Evolutionary conservation across 2,888 invertebrate genomes (phyloP).

Genomic region (Adelphocoris suturalis): DNA sequence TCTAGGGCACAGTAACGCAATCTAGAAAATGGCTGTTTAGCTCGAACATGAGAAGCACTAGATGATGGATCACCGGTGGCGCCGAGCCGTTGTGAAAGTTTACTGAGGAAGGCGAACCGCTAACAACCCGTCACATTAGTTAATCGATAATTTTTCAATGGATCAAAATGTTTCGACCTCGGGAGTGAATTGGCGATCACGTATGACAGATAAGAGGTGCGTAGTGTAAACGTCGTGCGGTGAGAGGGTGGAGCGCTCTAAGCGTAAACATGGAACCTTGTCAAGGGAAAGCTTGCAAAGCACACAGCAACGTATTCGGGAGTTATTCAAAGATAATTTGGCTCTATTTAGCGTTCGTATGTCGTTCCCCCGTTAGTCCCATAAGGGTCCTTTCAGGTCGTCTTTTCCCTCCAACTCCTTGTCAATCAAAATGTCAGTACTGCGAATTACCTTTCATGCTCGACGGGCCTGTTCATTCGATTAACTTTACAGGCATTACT

Average conservation of each 20-base stretch:
- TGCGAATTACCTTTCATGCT: conserved; percentile 53
- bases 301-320: conserved; percentile 15
- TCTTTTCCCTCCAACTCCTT: not conserved
- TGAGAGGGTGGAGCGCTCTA: not conserved
- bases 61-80: conserved; percentile 5
- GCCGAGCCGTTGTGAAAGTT: not conserved
- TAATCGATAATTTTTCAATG: conserved; percentile 34
- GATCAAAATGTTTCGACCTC: not conserved
- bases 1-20: not conserved
- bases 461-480: conserved; percentile 48
- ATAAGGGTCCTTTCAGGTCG: conserved; percentile 28
- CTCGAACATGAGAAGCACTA: not conserved
- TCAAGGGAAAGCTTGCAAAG: conserved; percentile 9
- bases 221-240: conserved; percentile 5
- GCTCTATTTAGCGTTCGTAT: conserved; percentile 45
- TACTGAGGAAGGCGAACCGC: not conserved
- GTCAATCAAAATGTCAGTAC: conserved; percentile 45
- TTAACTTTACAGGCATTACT: conserved; percentile 3
- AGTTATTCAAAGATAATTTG: conserved; percentile 54
- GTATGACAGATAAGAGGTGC: conserved; percentile 20
- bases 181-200: not conserved
- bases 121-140: not conserved
- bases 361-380: conserved; percentile 17
- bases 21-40: conserved; percentile 10
- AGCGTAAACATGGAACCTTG: conserved; percentile 8